A percentile compares a stretch with the other conserved stretches of the same genome.
Conservation (phyloP, 1,140 invertebrate species). For the Platyscapa corneri region DNA sequence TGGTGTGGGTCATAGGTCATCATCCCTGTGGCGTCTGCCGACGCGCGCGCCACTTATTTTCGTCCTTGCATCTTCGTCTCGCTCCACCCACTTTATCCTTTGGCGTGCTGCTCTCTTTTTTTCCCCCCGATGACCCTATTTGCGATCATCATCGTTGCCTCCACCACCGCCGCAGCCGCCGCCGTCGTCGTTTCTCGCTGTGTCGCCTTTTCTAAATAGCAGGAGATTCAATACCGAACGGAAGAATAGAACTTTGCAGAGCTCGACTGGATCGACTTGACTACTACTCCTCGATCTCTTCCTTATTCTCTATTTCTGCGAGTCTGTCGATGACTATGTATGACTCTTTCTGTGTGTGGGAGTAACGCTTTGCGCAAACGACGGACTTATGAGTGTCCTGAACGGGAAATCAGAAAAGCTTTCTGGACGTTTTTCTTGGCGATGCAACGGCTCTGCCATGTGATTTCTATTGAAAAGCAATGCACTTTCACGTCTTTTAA, state of each 20-base stretch:
- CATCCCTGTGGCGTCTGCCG: slow-evolving; percentile 14
- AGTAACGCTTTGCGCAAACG: slow-evolving; percentile 10
- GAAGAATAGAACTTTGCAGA: slow-evolving; percentile 7
- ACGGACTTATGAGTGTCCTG: slow-evolving; percentile 22
- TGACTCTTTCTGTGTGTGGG: no score
- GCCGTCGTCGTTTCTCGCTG: background rate
- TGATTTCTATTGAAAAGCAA: background rate
- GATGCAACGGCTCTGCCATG: background rate
- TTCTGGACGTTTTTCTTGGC: slow-evolving; percentile 6
- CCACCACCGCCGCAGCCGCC: background rate
- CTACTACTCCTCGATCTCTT: no score
- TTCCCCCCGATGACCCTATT: slow-evolving; percentile 23
- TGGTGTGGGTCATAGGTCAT: slow-evolving; percentile 44
- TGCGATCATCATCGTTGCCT: background rate
- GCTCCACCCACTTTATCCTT: background rate
- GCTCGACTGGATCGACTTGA: background rate
- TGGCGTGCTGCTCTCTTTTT: background rate
- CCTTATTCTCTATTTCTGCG: background rate
- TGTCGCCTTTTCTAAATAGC: slow-evolving; percentile 24
- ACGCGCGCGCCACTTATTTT: slow-evolving; percentile 24
- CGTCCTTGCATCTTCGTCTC: slow-evolving; percentile 6
- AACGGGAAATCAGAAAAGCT: slow-evolving; percentile 43
- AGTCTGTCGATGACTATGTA: no score
- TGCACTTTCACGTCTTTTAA: background rate
- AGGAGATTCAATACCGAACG: slow-evolving; percentile 13